Evolutionary conservation across 2,888 invertebrate genomes (phyloP).

Genomic region (Cryptocheilus praepositus): DNA sequence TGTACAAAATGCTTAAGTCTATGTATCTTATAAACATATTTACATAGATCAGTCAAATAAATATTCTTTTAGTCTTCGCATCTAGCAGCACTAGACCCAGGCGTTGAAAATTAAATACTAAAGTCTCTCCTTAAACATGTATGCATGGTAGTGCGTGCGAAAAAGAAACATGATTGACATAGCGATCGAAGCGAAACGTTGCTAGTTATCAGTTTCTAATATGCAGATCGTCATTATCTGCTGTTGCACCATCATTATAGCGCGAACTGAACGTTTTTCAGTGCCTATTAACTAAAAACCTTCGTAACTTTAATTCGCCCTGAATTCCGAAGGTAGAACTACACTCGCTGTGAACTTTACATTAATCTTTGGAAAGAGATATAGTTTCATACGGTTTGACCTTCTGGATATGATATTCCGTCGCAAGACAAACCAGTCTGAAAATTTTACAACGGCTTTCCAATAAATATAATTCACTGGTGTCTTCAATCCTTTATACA

Average conservation of each 20-base stretch:
- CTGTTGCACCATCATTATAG: constrained; percentile 16
- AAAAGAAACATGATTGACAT: constrained; percentile 22
- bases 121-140: constrained; percentile 8
- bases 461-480: constrained; percentile 14
- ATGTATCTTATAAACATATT: constrained; percentile 62
- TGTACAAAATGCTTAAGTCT: constrained; percentile 56
- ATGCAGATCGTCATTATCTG: constrained; percentile 1
- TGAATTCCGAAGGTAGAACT: constrained; percentile 18
- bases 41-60: constrained; percentile 70
- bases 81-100: constrained; percentile 28
- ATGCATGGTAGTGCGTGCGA: constrained; percentile 10
- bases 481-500: constrained; percentile 15
- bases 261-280: constrained; percentile 20
- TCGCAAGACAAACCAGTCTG: constrained; percentile 2
- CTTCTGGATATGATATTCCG: not conserved
- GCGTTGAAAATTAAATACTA: constrained; percentile 19
- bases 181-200: constrained; percentile 32
- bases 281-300: constrained; percentile 11
- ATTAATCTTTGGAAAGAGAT: constrained; percentile 39
- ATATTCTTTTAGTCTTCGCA: constrained; percentile 51
- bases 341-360: constrained; percentile 13
- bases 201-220: constrained; percentile 15
- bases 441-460: not conserved
- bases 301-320: constrained; percentile 21
- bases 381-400: not conserved